phyloP scores from a whole-genome alignment of 2,797 vertebrate genomes.

The Natrix natrix region DNA sequence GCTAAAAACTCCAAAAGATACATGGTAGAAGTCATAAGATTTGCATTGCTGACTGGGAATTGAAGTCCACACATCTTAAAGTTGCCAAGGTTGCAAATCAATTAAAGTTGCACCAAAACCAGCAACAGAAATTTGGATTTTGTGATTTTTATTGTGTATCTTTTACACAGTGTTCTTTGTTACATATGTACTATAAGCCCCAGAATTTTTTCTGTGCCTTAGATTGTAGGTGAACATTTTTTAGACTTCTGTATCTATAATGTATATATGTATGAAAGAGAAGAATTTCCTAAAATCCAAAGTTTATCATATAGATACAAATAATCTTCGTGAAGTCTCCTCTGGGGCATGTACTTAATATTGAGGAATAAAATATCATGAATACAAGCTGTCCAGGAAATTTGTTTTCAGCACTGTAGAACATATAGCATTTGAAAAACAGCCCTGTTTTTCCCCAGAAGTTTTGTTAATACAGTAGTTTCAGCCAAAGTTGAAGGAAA shows the following conservation, averaged over 20 bases:
- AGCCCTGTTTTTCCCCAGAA: neutral
- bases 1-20: neutral
- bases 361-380: neutral
- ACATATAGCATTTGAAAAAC: neutral
- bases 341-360: neutral
- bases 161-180: neutral
- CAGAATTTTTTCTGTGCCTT: neutral
- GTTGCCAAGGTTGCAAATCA: neutral
- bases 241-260: neutral
- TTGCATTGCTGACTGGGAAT: neutral
- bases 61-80: neutral
- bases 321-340: neutral
- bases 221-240: neutral
- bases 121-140: neutral
- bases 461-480: neutral
- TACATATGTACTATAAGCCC: neutral
- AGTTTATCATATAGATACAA: neutral
- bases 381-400: neutral
- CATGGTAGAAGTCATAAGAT: neutral
- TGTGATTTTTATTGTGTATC: neutral
- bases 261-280: neutral
- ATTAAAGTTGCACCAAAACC: neutral
- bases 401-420: neutral
- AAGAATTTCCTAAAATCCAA: neutral
- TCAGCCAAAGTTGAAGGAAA: neutral